phyloP scores from a whole-genome alignment of 2,888 invertebrate species.

The Oeneis ivallda region DNA sequence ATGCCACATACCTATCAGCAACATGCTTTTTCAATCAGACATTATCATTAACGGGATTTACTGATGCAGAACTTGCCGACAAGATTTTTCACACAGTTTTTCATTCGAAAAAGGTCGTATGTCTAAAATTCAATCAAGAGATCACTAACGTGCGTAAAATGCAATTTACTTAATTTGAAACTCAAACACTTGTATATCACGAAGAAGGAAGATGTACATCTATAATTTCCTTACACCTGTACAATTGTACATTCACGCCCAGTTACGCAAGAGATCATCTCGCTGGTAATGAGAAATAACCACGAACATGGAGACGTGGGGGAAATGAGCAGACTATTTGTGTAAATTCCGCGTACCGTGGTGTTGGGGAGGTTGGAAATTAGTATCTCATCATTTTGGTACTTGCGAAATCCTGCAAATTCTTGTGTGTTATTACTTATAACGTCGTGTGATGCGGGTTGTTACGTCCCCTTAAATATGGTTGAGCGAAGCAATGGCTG shows the following conservation, averaged over 20 bases:
- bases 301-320: conserved; percentile 29
- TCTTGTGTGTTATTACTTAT: too few species aligned
- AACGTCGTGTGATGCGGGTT: too few species aligned
- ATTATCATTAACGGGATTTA: too few species aligned
- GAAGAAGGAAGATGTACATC: conserved; percentile 2
- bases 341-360: conserved; percentile 23
- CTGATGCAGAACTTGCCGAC: too few species aligned
- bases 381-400: background rate
- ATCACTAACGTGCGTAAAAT: background rate
- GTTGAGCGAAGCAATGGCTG: too few species aligned
- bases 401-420: background rate
- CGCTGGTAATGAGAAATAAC: conserved; percentile 35
- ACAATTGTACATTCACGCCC: conserved; percentile 20
- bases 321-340: conserved; percentile 24
- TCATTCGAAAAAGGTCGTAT: too few species aligned
- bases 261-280: conserved; percentile 33
- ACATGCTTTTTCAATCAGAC: too few species aligned
- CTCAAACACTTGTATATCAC: background rate
- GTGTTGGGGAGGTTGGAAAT: background rate
- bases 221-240: conserved; percentile 6
- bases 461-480: too few species aligned
- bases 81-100: too few species aligned
- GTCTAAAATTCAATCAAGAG: background rate
- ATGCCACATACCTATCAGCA: too few species aligned
- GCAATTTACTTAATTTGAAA: background rate